Evolutionary conservation across 2,797 vertebrate genomes (phyloP), one percentile per base, ranked within the genome.

Genomic region (Notolepis coatsorum): DNA sequence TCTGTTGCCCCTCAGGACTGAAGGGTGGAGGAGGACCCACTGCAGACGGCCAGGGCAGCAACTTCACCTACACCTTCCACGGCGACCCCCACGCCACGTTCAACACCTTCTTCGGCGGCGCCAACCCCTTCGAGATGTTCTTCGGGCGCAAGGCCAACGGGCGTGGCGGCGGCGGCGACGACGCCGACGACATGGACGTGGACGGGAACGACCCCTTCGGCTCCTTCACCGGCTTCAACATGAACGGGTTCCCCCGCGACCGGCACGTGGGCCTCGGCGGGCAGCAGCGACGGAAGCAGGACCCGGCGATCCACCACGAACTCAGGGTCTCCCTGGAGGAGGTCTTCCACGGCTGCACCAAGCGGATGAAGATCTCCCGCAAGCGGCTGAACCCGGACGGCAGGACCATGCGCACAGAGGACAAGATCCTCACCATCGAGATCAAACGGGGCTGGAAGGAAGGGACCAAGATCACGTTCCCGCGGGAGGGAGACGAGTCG

Each of bases 391-490:
- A 99, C 41, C 94, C 96, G 1, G 97, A 99, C 57, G 96, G 96
- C 12, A 92, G 97, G 88, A 96, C 95, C 77, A 93, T 95, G 75
- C 92, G 97, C 82, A 90, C 87, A 1, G 98, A 99, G 89, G 97
- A 99, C 84, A 99, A 99, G 92, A 99, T 99, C 63, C 95, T 99
- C 46, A 95, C 95, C 7, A 98, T 99, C 23, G 97, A 99, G 88
- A 99, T 99, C 77, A 99, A 99, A 83, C 94, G 94, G 47, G 98
- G 98, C 0, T 99, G 98, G 98, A 99, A 99, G 71, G 98, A 99
- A 81, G 98, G 98, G 57, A 99, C 97, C 81, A 99, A 99, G 93
- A 99, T 99, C 87, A 99, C 98, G 15, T 99, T 99, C 82, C 98
- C 97, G 0, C 93, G 96, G 49, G 97, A 99, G 88, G 96, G 97